Base-by-base conservation (phyloP, 2,113 vertebrate species). In the Electrona antarctica region DNA sequence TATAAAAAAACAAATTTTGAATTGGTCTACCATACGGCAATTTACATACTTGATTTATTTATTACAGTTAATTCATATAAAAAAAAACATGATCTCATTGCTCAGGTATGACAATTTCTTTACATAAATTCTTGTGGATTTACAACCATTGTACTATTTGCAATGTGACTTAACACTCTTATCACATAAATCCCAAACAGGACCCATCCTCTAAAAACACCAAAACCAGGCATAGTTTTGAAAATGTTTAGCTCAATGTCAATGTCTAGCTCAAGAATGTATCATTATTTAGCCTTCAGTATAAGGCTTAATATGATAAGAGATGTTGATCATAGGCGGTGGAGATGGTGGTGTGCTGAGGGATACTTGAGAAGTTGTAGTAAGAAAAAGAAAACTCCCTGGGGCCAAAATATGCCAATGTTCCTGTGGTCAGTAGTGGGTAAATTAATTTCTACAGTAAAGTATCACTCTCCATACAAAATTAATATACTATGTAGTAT, bases 1-100 rank as follows among this genome's bases (percentile, higher is more conserved):
- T 41, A 4, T 6, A 41, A 41, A 41, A 6, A 3, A 41, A 41
- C 3, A 41, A 2, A 21, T 21, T 41, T 41, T 6, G 33, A 41
- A 60, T 33, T 45, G 14, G 49, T 47, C 13, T 49, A 66, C 63
- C 10, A 71, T 28, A 51, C 49, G 13, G 33, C 55, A 51, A 68
- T 64, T 63, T 15, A 69, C 59, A 13, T 76, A 63, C 82, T 41
- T 63, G 80, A 67, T 88, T 88, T 83, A 67, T 88, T 88, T 83
- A 90, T 86, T 88, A 83, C 60, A 88, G 60, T 67, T 82, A 46
- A 71, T 63, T 79, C 48, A 84, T 84, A 87, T 74, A 79, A 88
- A 89, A 41, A 89, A 41, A 88, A 85, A 21, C 71, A 83, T 58
- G 73, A 81, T 68, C 69, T 62, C 45, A 51, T 56, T 64, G 51